phyloP scores from a whole-genome alignment of 2,888 invertebrate genomes.

The Caradrina clavipalpis region DNA sequence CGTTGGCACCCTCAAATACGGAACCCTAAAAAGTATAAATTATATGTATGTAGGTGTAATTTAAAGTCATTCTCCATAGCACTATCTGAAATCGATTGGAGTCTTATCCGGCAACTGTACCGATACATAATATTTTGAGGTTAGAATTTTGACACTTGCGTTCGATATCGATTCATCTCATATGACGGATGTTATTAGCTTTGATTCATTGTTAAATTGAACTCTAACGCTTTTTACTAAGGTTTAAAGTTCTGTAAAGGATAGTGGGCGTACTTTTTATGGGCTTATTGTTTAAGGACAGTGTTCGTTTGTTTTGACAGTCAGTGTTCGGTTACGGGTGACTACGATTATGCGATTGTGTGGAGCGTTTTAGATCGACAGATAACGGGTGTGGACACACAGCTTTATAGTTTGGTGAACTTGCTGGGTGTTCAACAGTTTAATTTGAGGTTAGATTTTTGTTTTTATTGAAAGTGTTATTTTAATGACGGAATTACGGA shows the following conservation, averaged over 20 bases:
- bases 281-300: conserved; percentile 72
- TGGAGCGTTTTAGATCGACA: conserved; percentile 85
- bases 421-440: neutral
- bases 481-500: no score
- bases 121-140: conserved; percentile 74
- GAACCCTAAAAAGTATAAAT: no score
- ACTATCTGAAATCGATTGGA: conserved; percentile 66
- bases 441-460: no score
- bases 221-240: conserved; percentile 66
- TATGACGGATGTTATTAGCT: conserved; percentile 73
- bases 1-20: no score
- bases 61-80: neutral
- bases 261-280: conserved; percentile 72
- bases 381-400: conserved; percentile 79
- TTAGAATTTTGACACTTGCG: conserved; percentile 81
- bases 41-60: neutral
- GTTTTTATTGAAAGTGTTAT: no score
- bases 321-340: conserved; percentile 85
- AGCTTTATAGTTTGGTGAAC: conserved; percentile 39
- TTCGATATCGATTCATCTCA: conserved; percentile 75
- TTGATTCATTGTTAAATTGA: conserved; percentile 58
- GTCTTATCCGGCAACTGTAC: conserved; percentile 48
- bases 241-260: conserved; percentile 65
- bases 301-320: conserved; percentile 88
- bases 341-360: conserved; percentile 87